phyloP scores from a whole-genome alignment of 64 coral and sea anemone species.

The Stichodactyla helianthus region DNA sequence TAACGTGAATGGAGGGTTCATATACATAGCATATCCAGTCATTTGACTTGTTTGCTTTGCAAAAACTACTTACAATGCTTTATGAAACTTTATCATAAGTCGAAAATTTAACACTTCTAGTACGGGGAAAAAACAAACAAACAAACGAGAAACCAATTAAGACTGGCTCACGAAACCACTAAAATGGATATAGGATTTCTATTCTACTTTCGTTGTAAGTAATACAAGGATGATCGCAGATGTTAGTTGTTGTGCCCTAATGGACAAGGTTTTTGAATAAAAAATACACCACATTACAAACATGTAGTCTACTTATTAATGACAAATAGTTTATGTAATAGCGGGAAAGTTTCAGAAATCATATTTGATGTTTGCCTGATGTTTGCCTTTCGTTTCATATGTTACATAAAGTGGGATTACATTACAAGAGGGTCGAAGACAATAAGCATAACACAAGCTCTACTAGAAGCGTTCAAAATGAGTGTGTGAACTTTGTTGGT shows the following conservation, averaged over 20 bases:
- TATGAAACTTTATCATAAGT: neutral
- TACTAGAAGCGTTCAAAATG: neutral
- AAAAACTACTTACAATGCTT: neutral
- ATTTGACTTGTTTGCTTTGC: neutral
- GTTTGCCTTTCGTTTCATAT: neutral
- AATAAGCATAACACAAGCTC: neutral
- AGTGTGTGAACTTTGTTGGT: neutral
- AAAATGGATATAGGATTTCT: neutral
- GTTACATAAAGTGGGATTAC: neutral
- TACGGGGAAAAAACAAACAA: neutral
- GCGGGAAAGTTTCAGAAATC: neutral
- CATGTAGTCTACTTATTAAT: neutral
- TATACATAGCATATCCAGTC: neutral
- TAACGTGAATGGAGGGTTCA: conserved; percentile 1
- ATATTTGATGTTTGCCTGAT: neutral
- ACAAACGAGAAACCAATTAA: neutral
- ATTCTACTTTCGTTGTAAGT: neutral
- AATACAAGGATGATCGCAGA: neutral
- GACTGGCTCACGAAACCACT: neutral
- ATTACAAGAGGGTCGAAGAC: conserved; percentile 10
- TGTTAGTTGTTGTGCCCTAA: neutral
- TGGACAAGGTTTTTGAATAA: neutral
- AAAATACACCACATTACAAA: neutral
- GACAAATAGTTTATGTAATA: neutral
- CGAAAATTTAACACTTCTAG: neutral